These are phyloP conservation scores for Gortyna flavago DNA, from an alignment of 2,888 invertebrate genomes.

Conservation along the genomic window DNA sequence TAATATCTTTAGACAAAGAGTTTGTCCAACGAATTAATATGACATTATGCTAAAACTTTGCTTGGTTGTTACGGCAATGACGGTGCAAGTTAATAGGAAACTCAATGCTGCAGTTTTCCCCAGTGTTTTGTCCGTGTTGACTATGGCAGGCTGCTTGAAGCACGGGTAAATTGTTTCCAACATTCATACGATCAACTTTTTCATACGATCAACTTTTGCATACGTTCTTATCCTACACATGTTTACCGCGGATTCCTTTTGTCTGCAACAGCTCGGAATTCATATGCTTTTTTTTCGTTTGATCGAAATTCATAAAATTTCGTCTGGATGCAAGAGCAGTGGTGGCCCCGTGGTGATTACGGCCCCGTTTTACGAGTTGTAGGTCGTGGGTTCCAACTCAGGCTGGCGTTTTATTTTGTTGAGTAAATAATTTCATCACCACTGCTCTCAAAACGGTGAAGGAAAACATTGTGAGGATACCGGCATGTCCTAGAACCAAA, in stretches of 20 bases:
- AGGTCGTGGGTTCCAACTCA: not conserved
- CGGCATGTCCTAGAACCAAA: not conserved
- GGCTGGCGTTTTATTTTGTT: not conserved
- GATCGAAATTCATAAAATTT: constrained; percentile 18
- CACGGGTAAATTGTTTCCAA: constrained; percentile 55
- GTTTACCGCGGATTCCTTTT: constrained; percentile 49
- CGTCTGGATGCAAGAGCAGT: not conserved
- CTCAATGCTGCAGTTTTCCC: constrained; percentile 49
- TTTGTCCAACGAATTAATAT: constrained; percentile 56
- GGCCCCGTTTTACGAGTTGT: not conserved
- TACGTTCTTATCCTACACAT: constrained; percentile 48
- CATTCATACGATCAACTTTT: constrained; percentile 50
- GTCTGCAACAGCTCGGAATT: constrained; percentile 30
- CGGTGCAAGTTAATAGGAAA: constrained; percentile 48
- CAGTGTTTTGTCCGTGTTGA: constrained; percentile 53
- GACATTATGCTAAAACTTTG: constrained; percentile 59
- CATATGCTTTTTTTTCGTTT: constrained; percentile 12
- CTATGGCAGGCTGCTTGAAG: constrained; percentile 33
- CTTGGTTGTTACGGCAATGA: constrained; percentile 54
- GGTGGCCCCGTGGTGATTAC: not conserved
- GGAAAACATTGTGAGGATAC: too few species aligned
- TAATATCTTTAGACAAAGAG: constrained; percentile 52
- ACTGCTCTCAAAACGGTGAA: too few species aligned
- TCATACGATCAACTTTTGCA: constrained; percentile 45
- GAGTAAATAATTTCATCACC: not conserved